phyloP scores from a whole-genome alignment of 2,888 invertebrate genomes.

The Metallyticus violacea region DNA sequence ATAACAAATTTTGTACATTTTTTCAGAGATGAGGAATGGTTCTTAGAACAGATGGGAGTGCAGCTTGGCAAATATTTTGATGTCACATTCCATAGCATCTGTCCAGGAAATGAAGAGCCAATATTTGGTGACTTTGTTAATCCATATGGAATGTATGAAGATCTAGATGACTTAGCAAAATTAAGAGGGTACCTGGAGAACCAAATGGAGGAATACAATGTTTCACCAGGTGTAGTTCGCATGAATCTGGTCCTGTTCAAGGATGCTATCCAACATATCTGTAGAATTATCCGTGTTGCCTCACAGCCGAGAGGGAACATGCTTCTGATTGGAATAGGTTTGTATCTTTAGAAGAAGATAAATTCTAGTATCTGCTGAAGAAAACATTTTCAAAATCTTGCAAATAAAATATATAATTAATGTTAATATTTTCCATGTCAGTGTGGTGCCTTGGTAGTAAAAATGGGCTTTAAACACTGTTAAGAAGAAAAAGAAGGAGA shows the following conservation, averaged over 20 bases:
- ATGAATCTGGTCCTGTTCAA: conserved; percentile 82
- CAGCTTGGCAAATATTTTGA: conserved; percentile 79
- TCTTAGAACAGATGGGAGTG: conserved; percentile 65
- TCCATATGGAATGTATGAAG: conserved; percentile 74
- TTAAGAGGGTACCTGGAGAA: conserved; percentile 56
- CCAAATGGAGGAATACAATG: conserved; percentile 76
- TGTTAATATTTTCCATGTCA: too few relatives aligned
- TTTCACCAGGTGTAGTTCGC: conserved; percentile 69
- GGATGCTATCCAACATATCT: conserved; percentile 83
- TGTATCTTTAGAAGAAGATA: too few relatives aligned
- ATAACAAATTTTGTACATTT: too few relatives aligned
- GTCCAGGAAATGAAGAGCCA: conserved; percentile 66
- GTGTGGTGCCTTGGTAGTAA: too few relatives aligned
- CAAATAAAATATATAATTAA: too few relatives aligned
- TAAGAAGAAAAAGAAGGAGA: too few relatives aligned
- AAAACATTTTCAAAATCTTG: too few relatives aligned
- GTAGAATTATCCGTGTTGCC: conserved; percentile 76
- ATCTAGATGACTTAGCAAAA: conserved; percentile 61
- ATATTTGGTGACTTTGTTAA: conserved; percentile 81
- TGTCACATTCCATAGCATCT: conserved; percentile 73
- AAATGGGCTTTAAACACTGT: too few relatives aligned
- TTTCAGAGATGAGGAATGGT: conserved; percentile 73
- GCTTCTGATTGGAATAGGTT: conserved; percentile 78
- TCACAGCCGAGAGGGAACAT: conserved; percentile 80
- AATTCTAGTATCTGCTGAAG: too few relatives aligned